Evolutionary conservation across 1,140 invertebrate genomes (phyloP).

Genomic region (Notospermus geniculatus): DNA sequence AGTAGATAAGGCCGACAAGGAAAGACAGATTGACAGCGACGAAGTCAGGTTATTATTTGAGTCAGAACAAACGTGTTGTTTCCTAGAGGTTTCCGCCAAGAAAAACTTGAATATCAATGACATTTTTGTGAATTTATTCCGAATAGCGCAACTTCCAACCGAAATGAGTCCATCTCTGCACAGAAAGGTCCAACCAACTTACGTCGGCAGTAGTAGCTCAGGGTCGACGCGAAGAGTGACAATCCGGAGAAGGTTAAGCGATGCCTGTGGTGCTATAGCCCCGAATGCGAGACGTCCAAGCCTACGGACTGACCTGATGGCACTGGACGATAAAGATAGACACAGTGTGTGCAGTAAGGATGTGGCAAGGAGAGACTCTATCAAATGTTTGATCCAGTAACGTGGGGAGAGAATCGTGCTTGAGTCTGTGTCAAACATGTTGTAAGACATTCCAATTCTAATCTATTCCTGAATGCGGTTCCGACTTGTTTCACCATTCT

Average conservation of each 20-base stretch:
- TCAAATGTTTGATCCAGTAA: too few relatives aligned
- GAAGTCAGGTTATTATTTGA: constrained; percentile 36
- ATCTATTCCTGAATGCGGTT: too few relatives aligned
- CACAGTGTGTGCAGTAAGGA: too few relatives aligned
- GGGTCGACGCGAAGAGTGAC: constrained; percentile 62
- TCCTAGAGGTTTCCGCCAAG: constrained; percentile 78
- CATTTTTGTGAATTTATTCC: constrained; percentile 76
- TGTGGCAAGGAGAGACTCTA: too few relatives aligned
- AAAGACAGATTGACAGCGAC: constrained; percentile 59
- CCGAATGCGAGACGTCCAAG: constrained; percentile 79
- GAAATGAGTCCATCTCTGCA: constrained; percentile 88
- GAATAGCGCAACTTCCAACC: constrained; percentile 73
- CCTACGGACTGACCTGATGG: constrained; percentile 79
- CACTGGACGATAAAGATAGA: constrained; percentile 60
- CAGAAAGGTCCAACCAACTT: constrained; percentile 53
- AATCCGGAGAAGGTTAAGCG: constrained; percentile 74
- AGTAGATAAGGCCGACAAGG: constrained; percentile 68
- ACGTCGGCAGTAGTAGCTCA: constrained; percentile 28
- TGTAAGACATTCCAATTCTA: too few relatives aligned
- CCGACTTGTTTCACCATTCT: too few relatives aligned
- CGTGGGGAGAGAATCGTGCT: too few relatives aligned
- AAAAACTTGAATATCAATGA: constrained; percentile 76
- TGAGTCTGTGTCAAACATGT: too few relatives aligned
- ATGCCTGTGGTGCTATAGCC: constrained; percentile 80
- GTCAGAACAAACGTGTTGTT: constrained; percentile 63